These are phyloP conservation scores for Ophthalmolycus amberensis DNA, from an alignment of 2,113 vertebrate species.

Conservation along the genomic window DNA sequence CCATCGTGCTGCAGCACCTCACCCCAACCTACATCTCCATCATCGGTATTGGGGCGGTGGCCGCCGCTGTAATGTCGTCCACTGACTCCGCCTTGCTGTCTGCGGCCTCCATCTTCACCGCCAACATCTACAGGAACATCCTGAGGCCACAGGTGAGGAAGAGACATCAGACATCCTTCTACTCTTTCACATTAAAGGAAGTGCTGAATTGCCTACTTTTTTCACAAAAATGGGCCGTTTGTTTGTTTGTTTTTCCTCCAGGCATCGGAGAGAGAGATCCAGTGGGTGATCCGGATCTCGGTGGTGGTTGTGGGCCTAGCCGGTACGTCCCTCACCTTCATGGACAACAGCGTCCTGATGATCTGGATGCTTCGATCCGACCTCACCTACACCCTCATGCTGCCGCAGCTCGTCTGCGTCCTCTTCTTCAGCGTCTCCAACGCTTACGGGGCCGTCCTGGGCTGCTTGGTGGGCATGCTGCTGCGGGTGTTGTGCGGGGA, in stretches of 20 bases:
- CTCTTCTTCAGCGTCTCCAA: conserved; percentile 80
- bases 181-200: neutral
- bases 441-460: conserved; percentile 80
- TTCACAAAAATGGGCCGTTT: neutral
- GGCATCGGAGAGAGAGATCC: conserved; percentile 67
- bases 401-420: conserved; percentile 85
- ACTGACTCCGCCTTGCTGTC: conserved; percentile 78
- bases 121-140: conserved; percentile 70
- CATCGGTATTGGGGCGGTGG: conserved; percentile 68
- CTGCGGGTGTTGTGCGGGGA: conserved; percentile 74
- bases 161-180: neutral
- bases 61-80: conserved; percentile 77
- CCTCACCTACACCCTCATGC: conserved; percentile 83
- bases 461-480: conserved; percentile 78
- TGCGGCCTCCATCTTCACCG: conserved; percentile 75
- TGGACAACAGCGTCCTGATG: conserved; percentile 82
- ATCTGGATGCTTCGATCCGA: conserved; percentile 86
- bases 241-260: neutral
- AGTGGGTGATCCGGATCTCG: conserved; percentile 83
- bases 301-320: conserved; percentile 80
- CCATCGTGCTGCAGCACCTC: conserved; percentile 64
- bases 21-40: conserved; percentile 67
- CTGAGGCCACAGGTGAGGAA: conserved; percentile 59
- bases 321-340: conserved; percentile 80
- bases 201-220: neutral